Conservation (phyloP, 53 echinoderm and acorn worm genomes). For the Arbacia lixula region DNA sequence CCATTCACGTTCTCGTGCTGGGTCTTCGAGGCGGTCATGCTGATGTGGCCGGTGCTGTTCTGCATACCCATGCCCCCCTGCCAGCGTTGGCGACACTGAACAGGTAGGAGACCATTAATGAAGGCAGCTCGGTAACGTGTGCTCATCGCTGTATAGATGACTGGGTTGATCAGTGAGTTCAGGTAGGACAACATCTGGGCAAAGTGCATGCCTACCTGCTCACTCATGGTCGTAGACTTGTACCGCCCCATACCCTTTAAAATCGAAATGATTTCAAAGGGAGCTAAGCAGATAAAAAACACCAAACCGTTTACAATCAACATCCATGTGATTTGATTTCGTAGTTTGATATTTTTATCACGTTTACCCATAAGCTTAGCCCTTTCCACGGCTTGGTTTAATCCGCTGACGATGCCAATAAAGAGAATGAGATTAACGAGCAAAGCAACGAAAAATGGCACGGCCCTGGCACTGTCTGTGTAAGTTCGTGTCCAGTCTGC, state of each 20-base stretch:
- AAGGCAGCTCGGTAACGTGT: conserved; percentile 74
- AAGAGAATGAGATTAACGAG: conserved; percentile 70
- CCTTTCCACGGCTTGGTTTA: conserved; percentile 71
- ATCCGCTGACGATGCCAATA: conserved; percentile 66
- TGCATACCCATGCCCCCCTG: conserved; percentile 45
- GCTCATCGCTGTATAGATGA: conserved; percentile 78
- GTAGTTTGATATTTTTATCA: conserved; percentile 69
- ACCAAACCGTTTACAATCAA: conserved; percentile 78
- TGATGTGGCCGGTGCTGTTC: conserved; percentile 45
- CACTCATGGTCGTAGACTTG: conserved; percentile 10
- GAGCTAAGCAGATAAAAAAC: conserved; percentile 77
- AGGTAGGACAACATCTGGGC: conserved; percentile 64
- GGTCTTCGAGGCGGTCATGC: conserved; percentile 36
- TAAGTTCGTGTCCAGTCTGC: conserved; percentile 19
- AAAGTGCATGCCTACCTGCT: conserved; percentile 41
- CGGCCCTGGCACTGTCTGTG: conserved; percentile 66
- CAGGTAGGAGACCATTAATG: conserved; percentile 66
- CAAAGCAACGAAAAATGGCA: conserved; percentile 72
- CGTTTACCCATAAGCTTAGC: conserved; percentile 65
- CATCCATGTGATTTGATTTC: conserved; percentile 85
- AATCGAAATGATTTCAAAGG: conserved; percentile 71
- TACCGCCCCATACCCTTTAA: conserved; percentile 40
- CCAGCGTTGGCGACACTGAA: conserved; percentile 43
- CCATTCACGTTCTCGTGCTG: conserved; percentile 41
- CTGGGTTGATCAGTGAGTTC: conserved; percentile 76